phyloP scores from a whole-genome alignment of 1,140 invertebrate species.

The Tyrophagus putrescentiae region DNA sequence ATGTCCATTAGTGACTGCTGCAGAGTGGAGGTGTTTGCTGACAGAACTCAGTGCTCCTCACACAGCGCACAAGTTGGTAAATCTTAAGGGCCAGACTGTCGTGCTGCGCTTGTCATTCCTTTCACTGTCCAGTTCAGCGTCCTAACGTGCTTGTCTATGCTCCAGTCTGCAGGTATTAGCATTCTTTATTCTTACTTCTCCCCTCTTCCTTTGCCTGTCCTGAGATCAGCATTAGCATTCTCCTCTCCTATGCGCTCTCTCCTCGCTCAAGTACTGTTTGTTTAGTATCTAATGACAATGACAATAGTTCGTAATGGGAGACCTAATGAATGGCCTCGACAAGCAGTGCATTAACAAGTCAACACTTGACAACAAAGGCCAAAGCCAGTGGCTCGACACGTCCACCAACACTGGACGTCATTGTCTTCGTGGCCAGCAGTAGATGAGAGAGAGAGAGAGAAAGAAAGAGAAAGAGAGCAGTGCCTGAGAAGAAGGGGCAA shows the following conservation, averaged over 20 bases:
- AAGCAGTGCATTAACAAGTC: slow-evolving; percentile 11
- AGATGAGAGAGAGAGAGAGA: no score
- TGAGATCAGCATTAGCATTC: neutral
- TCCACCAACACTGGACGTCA: no score
- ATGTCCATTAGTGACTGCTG: slow-evolving; percentile 5
- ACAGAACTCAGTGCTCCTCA: neutral
- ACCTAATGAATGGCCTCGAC: neutral
- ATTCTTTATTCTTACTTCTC: no score
- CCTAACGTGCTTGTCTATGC: no score
- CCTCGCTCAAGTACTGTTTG: neutral
- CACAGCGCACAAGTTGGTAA: neutral
- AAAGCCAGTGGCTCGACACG: neutral
- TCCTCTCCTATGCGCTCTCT: neutral
- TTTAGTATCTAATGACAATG: slow-evolving; percentile 2
- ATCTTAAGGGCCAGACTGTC: neutral
- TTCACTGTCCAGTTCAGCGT: no score
- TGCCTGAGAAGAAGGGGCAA: no score
- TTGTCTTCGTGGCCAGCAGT: no score
- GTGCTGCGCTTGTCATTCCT: slow-evolving; percentile 8
- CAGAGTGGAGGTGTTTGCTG: neutral
- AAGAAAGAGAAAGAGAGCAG: no score
- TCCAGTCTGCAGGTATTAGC: slow-evolving; percentile 1
- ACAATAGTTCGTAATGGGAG: slow-evolving; percentile 9
- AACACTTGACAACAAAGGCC: slow-evolving; percentile 5
- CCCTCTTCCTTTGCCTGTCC: no score